Evolutionary conservation across 2,888 invertebrate species (phyloP).

Genomic region (Ectemnius continuus): DNA sequence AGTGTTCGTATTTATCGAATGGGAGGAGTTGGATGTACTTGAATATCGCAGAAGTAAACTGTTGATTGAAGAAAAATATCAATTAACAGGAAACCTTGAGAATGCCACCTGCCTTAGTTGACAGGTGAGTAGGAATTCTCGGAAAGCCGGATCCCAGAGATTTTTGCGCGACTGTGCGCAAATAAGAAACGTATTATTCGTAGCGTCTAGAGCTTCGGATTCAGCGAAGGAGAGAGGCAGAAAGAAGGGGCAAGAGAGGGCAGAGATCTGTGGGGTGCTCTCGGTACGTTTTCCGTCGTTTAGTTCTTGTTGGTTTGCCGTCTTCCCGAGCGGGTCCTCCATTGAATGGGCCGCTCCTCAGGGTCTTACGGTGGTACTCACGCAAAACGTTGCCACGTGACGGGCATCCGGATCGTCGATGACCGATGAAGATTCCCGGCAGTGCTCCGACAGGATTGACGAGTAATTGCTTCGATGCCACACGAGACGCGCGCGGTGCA

Average conservation of each 20-base stretch:
- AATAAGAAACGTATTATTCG: slow-evolving; percentile 38
- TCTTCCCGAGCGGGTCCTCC: slow-evolving; percentile 38
- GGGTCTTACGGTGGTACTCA: slow-evolving; percentile 64
- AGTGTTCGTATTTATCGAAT: too few species aligned
- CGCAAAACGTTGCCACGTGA: slow-evolving; percentile 73
- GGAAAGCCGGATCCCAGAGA: too few species aligned
- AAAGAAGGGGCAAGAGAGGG: too few species aligned
- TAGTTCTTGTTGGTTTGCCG: slow-evolving; percentile 18
- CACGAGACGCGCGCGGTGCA: slow-evolving; percentile 45
- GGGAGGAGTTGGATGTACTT: too few species aligned
- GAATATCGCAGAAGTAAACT: too few species aligned
- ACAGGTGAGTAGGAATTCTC: too few species aligned
- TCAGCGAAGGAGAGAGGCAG: too few species aligned
- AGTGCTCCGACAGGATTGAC: slow-evolving; percentile 52
- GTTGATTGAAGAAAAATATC: too few species aligned
- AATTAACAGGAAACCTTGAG: too few species aligned
- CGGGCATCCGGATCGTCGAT: slow-evolving; percentile 68
- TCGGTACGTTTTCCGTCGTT: slow-evolving; percentile 37
- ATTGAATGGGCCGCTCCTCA: slow-evolving; percentile 55
- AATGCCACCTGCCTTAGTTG: too few species aligned
- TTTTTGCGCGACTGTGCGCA: background rate
- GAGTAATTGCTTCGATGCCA: slow-evolving; percentile 56
- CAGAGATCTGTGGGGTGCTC: slow-evolving; percentile 45
- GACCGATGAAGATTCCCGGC: slow-evolving; percentile 60
- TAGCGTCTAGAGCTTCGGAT: slow-evolving; percentile 32